These are phyloP conservation scores for Thomomys bottae DNA, from an alignment of 2,113 vertebrate genomes.

Conservation along the genomic window DNA sequence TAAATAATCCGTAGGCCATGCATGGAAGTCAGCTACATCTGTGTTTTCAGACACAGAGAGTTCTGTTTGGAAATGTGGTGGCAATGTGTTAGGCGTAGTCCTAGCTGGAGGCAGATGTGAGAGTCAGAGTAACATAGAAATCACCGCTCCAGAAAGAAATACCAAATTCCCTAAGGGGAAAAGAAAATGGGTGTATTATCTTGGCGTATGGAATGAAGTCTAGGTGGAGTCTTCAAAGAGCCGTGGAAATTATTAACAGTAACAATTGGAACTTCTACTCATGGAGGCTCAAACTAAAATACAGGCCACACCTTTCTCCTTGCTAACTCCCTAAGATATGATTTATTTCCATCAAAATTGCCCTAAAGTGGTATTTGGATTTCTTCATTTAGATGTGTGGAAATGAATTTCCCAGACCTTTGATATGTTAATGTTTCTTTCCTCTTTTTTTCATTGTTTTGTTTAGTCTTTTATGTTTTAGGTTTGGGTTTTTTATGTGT, in stretches of 20 bases:
- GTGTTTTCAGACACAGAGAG: slow-evolving; percentile 27
- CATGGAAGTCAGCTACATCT: not conserved
- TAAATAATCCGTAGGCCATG: not conserved
- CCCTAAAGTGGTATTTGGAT: not conserved
- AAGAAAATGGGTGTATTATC: slow-evolving; percentile 32
- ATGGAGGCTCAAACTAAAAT: slow-evolving; percentile 40
- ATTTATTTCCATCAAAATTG: not conserved
- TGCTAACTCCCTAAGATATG: not conserved
- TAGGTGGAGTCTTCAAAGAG: slow-evolving; percentile 59
- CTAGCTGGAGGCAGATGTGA: slow-evolving; percentile 64
- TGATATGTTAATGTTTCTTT: not conserved
- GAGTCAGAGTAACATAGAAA: slow-evolving; percentile 53
- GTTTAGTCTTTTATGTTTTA: too few species aligned
- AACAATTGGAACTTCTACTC: slow-evolving; percentile 30
- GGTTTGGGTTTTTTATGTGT: too few species aligned
- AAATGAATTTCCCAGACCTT: slow-evolving; percentile 10
- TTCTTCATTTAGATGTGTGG: slow-evolving; percentile 15
- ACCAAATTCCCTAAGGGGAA: slow-evolving; percentile 38
- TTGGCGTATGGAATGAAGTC: slow-evolving; percentile 23
- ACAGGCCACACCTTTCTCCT: not conserved
- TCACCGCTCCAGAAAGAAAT: slow-evolving; percentile 61
- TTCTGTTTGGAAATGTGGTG: slow-evolving; percentile 73
- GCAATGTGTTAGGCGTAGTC: slow-evolving; percentile 64
- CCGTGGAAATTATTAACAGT: slow-evolving; percentile 62
- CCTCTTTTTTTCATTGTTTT: too few species aligned